Conservation (phyloP, 2,888 invertebrate species). For the Melangyna quadrimaculata region DNA sequence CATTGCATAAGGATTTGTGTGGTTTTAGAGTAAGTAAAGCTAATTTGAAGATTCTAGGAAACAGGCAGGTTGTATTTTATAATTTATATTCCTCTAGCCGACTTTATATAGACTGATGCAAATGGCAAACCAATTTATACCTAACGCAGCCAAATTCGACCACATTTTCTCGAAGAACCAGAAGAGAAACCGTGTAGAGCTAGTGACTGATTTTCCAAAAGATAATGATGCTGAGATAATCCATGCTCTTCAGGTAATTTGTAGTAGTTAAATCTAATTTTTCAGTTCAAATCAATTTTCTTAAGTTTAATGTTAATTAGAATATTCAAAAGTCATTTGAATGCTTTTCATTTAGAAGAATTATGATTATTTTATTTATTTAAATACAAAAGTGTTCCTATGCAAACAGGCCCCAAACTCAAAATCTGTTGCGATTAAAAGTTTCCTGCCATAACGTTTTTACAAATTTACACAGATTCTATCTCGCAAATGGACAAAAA, state of each 20-base stretch:
- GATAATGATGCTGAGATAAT: constrained; percentile 94
- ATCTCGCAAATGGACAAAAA: neutral
- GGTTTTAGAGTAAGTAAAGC: constrained; percentile 88
- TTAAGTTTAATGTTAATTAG: no score
- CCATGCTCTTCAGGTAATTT: constrained; percentile 88
- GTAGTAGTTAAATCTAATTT: no score
- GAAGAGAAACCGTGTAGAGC: constrained; percentile 92
- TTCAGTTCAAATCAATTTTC: no score
- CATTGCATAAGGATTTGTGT: constrained; percentile 89
- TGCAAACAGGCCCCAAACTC: no score
- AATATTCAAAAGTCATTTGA: no score
- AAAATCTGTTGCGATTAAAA: no score
- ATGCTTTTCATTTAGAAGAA: no score
- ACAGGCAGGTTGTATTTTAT: neutral
- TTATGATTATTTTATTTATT: neutral
- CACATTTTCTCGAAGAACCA: constrained; percentile 89
- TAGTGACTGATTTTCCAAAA: constrained; percentile 93
- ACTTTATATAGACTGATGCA: constrained; percentile 95
- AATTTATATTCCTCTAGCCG: constrained; percentile 83
- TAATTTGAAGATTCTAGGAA: neutral
- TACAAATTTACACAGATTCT: no score
- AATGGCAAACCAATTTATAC: constrained; percentile 90
- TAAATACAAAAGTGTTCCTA: neutral
- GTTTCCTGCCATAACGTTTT: no score
- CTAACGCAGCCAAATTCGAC: constrained; percentile 90